Evolutionary conservation across 2,797 vertebrate genomes (phyloP).

Genomic region (Malurus splendens): DNA sequence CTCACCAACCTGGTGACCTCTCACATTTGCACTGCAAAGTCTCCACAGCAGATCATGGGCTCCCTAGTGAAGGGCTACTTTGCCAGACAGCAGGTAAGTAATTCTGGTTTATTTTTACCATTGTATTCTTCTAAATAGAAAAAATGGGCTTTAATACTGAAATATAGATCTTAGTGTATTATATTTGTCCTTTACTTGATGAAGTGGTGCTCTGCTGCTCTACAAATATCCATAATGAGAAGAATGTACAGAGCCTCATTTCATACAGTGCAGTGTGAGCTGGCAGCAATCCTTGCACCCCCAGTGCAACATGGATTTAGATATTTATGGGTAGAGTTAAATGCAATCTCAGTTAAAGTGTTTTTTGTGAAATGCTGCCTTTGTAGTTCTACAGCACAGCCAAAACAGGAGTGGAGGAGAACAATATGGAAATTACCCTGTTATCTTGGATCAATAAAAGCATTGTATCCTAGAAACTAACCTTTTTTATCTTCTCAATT

Average conservation of each 20-base stretch:
- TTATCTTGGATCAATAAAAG: neutral
- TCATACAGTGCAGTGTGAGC: neutral
- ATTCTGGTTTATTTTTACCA: neutral
- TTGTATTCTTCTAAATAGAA: neutral
- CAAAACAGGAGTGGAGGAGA: neutral
- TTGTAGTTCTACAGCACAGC: neutral
- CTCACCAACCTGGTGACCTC: constrained; percentile 88
- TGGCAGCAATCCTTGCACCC: neutral
- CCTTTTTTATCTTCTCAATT: neutral
- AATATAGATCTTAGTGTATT: neutral
- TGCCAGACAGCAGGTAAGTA: constrained; percentile 83
- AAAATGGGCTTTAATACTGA: neutral
- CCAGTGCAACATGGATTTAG: neutral
- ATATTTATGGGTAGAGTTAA: neutral
- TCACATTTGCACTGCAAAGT: constrained; percentile 92
- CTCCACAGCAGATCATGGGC: constrained; percentile 96
- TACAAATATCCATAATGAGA: neutral
- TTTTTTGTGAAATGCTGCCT: neutral
- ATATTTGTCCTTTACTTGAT: neutral
- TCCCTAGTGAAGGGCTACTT: constrained; percentile 93
- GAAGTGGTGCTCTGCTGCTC: neutral
- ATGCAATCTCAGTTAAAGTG: neutral
- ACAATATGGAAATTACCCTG: neutral
- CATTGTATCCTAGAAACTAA: neutral
- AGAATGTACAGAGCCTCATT: neutral